Evolutionary conservation across 2,797 vertebrate species (phyloP), one percentile per base, ranked within the genome.

Genomic region (Eutrigla gurnardus): DNA sequence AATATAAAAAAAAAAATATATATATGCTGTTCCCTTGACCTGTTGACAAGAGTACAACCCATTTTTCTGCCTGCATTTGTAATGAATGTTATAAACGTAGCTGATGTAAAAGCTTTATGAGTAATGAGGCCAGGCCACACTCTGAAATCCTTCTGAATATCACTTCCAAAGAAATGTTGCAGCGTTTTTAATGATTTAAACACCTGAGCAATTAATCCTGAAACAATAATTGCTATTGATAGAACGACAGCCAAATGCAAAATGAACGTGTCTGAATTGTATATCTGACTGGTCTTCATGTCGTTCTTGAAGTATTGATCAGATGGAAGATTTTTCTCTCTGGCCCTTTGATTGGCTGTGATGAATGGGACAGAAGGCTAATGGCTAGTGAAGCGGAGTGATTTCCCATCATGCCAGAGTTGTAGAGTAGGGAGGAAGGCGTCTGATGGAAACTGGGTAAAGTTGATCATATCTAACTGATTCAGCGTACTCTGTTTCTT

Each of bases 401-500:
- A 80, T 86, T 84, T 81, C 76, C 76, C 75, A 78, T 83, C 77
- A 83, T 73, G 63, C 60, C 39, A 33, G 57, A 83, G 60, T 74
- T 4, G 9, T 82, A 85, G 49, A 62, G 65, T 61, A 32, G 46
- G 57, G 65, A 62, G 60, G 55, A 65, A 35, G 57, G 53, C 15
- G 2, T 61, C 43, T 80, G 77, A 86, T 55, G 75, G 69, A 71
- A 76, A 78, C 59, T 58, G 40, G 67, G 50, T 32, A 75, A 73
- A 49, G 77, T 63, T 84, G 78, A 89, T 82, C 65, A 57, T 36
- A 61, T 84, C 68, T 63, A 73, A 79, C 84, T 75, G 71, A 82
- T 70, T 75, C 39, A 47, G 61, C 35, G 3, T 9, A 9, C 37
- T 61, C 46, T 49, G 57, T 66, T 73, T n/a, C 15, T n/a, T 67